Conservation (phyloP, 2,888 invertebrate species). For the Thera britannica region DNA sequence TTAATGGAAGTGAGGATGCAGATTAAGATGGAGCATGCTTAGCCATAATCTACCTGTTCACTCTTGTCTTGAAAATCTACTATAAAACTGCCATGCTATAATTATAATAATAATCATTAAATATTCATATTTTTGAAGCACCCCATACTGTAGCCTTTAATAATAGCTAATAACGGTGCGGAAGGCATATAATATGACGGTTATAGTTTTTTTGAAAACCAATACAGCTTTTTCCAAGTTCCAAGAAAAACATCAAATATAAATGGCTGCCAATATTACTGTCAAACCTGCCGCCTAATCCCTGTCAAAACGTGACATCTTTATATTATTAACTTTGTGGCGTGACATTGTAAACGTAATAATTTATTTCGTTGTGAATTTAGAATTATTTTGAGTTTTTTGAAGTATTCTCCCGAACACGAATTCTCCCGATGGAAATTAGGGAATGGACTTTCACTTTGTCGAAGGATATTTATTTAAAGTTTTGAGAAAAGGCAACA, state of each 20-base stretch:
- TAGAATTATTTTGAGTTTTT: conserved; percentile 7
- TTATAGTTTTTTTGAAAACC: no score
- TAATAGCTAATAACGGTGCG: no score
- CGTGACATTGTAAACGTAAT: conserved; percentile 35
- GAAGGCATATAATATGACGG: no score
- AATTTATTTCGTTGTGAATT: conserved; percentile 22
- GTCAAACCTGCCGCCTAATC: conserved; percentile 55
- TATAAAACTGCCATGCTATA: no score
- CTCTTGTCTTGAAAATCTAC: no score
- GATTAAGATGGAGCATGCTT: no score
- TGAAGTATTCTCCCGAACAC: conserved; percentile 2
- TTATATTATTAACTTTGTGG: conserved; percentile 54
- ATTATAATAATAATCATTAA: no score
- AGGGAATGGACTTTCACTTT: background rate
- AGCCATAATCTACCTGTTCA: no score
- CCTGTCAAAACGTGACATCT: conserved; percentile 55
- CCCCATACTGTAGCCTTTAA: no score
- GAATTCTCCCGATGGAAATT: conserved; percentile 6
- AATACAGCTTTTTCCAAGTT: background rate
- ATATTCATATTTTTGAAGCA: no score
- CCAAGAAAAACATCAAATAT: conserved; percentile 3
- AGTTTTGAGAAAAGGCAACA: background rate
- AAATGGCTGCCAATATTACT: conserved; percentile 42
- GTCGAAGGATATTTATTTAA: background rate
- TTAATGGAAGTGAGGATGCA: no score